Base-by-base conservation (phyloP, 2,888 invertebrate genomes). In the Ferrisia virgata region DNA sequence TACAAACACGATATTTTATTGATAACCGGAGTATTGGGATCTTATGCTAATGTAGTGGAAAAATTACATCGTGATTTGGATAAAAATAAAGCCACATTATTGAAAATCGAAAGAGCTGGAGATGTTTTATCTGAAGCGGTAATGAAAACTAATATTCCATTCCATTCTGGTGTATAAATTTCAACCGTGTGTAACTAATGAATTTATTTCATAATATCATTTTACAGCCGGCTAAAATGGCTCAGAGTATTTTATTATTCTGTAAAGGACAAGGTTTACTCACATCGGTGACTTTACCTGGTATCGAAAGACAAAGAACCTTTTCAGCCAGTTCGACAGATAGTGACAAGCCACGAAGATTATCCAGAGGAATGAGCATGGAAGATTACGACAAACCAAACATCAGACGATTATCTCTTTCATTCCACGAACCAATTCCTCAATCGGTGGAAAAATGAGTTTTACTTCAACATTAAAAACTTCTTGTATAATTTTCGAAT, bases 51-150 rank as follows among this genome's bases (percentile, higher is more conserved):
- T 85, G 94, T 95, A 85, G 94, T 96, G 79, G 94, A 94, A 89
- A 93, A 93, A 87, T 91, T 95, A 89, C 92, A 94, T 89, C 92
- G 92, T 85, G 93, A 93, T 87, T 91, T 94, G 88, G 94, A 95
- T 88, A 95, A 94, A 88, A 93, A 94, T 87, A 93, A 93, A 88
- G 93, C 95, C 82, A 95, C 95, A 85, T 92, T 96, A 86, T 90
- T 96, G 84, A 94, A 95, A 88, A 92, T 96, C 85, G 96, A 96
- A 87, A 92, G 93, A 85, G 94, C 93, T 79, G 95, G 95, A n/a
- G 96, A 96, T 89, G 95, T 96, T 6, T 90, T 96, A 85, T 92
- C 93, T 86, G 96, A 96, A 90, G 92, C 94, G 88, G 96, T 96
- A 88, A 64, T n/a, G n/a, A n/a, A n/a, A 39, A 8, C 39, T 39